Base-by-base conservation (phyloP, 2,888 invertebrate genomes). In the Eristalis pertinax region DNA sequence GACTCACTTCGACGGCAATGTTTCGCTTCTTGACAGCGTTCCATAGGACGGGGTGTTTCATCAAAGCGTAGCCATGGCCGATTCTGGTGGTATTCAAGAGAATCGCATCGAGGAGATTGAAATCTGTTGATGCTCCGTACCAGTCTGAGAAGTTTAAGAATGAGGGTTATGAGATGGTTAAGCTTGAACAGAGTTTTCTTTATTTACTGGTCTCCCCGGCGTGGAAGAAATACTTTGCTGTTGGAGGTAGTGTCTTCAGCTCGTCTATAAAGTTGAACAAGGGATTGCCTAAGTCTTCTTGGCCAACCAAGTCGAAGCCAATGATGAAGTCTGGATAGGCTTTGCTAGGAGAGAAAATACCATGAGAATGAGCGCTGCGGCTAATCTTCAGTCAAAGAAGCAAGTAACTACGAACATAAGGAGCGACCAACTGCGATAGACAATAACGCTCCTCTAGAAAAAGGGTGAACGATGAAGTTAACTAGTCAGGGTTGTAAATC, bases 271-370 rank as follows among this genome's bases (percentile, higher is more conserved):
- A 91, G 5, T 90, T 79, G 35, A 92, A 88, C 0, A 96, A 90
- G 0, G 95, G 93, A 35, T 93, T 90, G 0, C 95, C 95, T 58
- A 93, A 93, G 89, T 96, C 95, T 91, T 96, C 96, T 88, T 95
- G 95, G 0, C 96, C 96, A 1, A 96, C 95, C 63, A 96, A 92
- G 92, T 96, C 96, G 82, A 96, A 95, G 4, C 96, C 96, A 19
- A 94, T 93, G 8, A 96, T 90, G 89, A 95, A 94, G 64, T 94
- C 90, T 0, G 95, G 95, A 90, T 90, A 90, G 0, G 74, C 19
- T 22, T 80, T 29, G 35, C 92, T 93, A 50, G 19, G 89, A 89
- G 41, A 56, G 64, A 62, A 64, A 32, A 58, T 50, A 19, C 13
- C 5, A 5, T 19, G n/a, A 38, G 1, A 38, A 5, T 5, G 7